Evolutionary conservation across 2,113 vertebrate genomes (phyloP).

Genomic region (Siniperca knerii): DNA sequence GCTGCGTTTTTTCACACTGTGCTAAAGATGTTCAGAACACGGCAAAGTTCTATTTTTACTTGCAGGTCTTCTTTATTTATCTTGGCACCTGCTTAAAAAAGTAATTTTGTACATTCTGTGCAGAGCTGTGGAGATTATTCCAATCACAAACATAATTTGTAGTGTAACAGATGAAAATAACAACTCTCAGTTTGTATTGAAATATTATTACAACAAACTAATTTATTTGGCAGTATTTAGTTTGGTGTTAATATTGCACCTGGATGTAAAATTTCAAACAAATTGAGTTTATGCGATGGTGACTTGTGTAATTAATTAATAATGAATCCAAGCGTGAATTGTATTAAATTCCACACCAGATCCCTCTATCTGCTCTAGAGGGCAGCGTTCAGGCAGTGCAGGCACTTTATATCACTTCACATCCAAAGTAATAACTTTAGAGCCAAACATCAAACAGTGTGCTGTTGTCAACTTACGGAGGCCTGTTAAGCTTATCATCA

Average conservation of each 20-base stretch:
- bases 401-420: constrained; percentile 5
- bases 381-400: constrained; percentile 52
- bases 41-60: background rate
- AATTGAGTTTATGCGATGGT: background rate
- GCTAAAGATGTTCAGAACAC: background rate
- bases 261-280: background rate
- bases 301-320: background rate
- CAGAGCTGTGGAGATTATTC: background rate
- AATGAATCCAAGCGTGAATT: background rate
- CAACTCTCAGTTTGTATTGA: background rate
- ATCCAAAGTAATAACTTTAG: constrained; percentile 27
- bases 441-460: constrained; percentile 62
- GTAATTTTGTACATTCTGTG: background rate
- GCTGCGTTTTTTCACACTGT: background rate
- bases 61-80: too few relatives aligned
- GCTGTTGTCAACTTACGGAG: constrained; percentile 49
- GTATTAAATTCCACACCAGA: background rate
- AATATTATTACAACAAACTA: background rate
- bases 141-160: background rate
- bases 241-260: background rate
- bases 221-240: background rate
- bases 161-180: background rate
- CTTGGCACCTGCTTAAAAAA: too few relatives aligned
- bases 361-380: constrained; percentile 43
- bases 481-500: constrained; percentile 57